Percentiles rank a stretch among this genome's conserved stretches.
Evolutionary conservation across 2,113 vertebrate species (phyloP).

Genomic region (Rhea pennata): DNA sequence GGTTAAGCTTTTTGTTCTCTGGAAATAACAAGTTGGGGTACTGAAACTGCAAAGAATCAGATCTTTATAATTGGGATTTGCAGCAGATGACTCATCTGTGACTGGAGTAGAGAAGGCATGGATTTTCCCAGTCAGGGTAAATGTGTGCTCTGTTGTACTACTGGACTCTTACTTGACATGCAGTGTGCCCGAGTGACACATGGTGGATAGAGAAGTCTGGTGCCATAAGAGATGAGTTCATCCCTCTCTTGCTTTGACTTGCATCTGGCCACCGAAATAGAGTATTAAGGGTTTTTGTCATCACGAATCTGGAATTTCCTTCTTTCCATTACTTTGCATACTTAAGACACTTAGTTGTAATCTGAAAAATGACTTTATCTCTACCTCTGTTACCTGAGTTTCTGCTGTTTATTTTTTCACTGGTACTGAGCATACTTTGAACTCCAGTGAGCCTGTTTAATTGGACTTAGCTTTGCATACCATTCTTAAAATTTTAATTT

Average conservation of each 20-base stretch:
- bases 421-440: background rate
- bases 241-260: background rate
- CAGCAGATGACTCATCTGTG: background rate
- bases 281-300: background rate
- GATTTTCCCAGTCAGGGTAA: background rate
- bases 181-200: background rate
- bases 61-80: background rate
- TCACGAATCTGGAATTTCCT: background rate
- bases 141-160: background rate
- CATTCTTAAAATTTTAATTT: background rate
- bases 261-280: background rate
- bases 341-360: background rate
- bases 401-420: background rate
- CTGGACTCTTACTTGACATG: background rate
- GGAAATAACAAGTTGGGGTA: background rate
- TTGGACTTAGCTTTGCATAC: background rate
- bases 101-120: accelerated
- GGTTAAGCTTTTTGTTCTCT: background rate
- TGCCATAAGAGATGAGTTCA: background rate
- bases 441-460: background rate
- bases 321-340: background rate
- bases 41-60: background rate
- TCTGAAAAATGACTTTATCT: background rate
- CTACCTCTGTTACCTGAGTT: background rate
- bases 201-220: background rate